phyloP scores from a whole-genome alignment of 2,888 invertebrate species.

The Blera fallax region DNA sequence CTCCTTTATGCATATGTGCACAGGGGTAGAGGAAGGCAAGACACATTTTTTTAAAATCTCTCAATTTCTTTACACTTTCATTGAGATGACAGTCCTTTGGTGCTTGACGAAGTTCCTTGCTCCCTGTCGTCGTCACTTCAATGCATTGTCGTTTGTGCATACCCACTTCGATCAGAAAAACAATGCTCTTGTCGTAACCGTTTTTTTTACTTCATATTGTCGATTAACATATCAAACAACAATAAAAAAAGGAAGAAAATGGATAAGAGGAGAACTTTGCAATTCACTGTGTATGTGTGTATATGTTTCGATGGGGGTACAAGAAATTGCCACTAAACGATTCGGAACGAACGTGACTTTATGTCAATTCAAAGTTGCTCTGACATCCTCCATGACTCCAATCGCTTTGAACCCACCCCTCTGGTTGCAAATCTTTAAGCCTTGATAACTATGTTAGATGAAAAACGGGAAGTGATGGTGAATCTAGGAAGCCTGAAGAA shows the following conservation, averaged over 20 bases:
- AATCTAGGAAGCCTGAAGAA: slow-evolving; percentile 38
- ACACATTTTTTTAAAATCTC: slow-evolving; percentile 25
- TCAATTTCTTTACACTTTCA: slow-evolving; percentile 40
- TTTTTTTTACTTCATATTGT: slow-evolving; percentile 18
- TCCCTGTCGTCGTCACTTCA: slow-evolving; percentile 28
- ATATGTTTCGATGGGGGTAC: background rate
- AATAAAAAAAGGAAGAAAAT: background rate
- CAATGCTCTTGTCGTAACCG: slow-evolving; percentile 37
- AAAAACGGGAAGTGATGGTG: background rate
- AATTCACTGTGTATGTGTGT: slow-evolving; percentile 7
- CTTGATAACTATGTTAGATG: slow-evolving; percentile 31
- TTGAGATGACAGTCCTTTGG: slow-evolving; percentile 17
- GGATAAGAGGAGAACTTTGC: slow-evolving; percentile 28
- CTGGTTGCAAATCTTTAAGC: slow-evolving; percentile 12
- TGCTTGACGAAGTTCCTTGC: slow-evolving; percentile 47
- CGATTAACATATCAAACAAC: slow-evolving; percentile 56
- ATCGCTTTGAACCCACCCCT: background rate
- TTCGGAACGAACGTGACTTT: slow-evolving; percentile 70
- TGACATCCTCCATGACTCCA: slow-evolving; percentile 18
- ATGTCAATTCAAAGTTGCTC: slow-evolving; percentile 38
- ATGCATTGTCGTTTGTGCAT: slow-evolving; percentile 39
- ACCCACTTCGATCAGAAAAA: slow-evolving; percentile 42
- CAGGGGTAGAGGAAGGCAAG: background rate
- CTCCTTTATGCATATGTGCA: background rate
- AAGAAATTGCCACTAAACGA: slow-evolving; percentile 58